Conservation (phyloP, 1,140 invertebrate species). For the Sycophila sp. region DNA sequence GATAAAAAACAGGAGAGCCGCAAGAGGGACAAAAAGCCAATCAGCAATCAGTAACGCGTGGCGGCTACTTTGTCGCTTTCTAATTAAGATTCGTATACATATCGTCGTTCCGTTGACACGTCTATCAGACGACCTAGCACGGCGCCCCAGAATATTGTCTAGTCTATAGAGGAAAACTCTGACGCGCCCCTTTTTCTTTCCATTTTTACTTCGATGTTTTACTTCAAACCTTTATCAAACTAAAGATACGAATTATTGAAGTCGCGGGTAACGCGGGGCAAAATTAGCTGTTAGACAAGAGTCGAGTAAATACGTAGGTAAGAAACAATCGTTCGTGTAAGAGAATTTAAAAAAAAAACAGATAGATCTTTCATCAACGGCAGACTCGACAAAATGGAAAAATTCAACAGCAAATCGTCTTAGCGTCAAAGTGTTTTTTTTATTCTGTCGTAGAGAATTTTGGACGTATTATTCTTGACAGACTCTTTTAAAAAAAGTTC, state of each 20-base stretch:
- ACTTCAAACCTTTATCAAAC: not conserved
- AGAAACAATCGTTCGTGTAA: not conserved
- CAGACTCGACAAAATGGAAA: too few relatives aligned
- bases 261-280: too few relatives aligned
- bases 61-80: slow-evolving; percentile 29
- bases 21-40: slow-evolving; percentile 25
- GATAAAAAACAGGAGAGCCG: not conserved
- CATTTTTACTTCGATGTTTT: slow-evolving; percentile 6
- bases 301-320: not conserved
- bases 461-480: not conserved
- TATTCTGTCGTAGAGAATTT: too few relatives aligned
- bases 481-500: not conserved
- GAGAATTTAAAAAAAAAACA: too few relatives aligned
- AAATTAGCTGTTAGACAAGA: not conserved
- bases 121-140: too few relatives aligned
- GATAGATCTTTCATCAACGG: too few relatives aligned
- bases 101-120: slow-evolving; percentile 15
- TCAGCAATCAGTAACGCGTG: slow-evolving; percentile 30
- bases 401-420: too few relatives aligned
- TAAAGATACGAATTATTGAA: not conserved
- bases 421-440: too few relatives aligned
- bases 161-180: slow-evolving; percentile 10
- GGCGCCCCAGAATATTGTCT: not conserved
- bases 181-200: not conserved
- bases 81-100: slow-evolving; percentile 32